These are phyloP conservation scores for Boloria euphrosyne DNA, from an alignment of 2,888 invertebrate genomes.

Conservation along the genomic window DNA sequence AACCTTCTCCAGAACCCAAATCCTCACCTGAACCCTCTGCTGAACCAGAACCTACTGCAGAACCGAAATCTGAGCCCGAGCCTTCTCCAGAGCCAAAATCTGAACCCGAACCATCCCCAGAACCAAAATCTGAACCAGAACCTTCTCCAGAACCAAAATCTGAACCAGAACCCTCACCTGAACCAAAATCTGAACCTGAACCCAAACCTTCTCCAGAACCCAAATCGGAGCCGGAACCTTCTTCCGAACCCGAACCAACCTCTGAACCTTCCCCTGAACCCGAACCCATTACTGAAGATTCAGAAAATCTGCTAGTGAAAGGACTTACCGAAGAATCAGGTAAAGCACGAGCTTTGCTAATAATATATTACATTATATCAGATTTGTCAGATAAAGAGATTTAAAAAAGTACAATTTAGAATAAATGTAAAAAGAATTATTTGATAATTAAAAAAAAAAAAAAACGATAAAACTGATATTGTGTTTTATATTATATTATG, in stretches of 20 bases:
- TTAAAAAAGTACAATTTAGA: background rate
- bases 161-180: constrained; percentile 55
- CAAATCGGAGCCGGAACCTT: constrained; percentile 61
- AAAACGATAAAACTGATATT: background rate
- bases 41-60: constrained; percentile 66
- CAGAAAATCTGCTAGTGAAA: constrained; percentile 77
- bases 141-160: constrained; percentile 60
- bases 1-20: constrained; percentile 58
- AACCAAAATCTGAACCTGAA: constrained; percentile 45
- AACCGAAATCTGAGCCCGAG: constrained; percentile 57
- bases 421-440: background rate
- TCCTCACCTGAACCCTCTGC: constrained; percentile 49
- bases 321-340: constrained; percentile 77
- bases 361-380: constrained; percentile 15
- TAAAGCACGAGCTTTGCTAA: constrained; percentile 71
- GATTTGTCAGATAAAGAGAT: background rate
- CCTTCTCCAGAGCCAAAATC: constrained; percentile 62
- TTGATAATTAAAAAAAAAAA: background rate
- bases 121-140: constrained; percentile 55
- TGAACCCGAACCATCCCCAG: constrained; percentile 51
- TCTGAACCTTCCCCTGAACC: constrained; percentile 67
- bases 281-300: constrained; percentile 66
- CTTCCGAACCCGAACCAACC: constrained; percentile 71
- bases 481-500: constrained; percentile 4
- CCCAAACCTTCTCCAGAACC: constrained; percentile 64